Base-by-base conservation (phyloP, 2,797 vertebrate genomes). In the Arrhamphus sclerolepis region DNA sequence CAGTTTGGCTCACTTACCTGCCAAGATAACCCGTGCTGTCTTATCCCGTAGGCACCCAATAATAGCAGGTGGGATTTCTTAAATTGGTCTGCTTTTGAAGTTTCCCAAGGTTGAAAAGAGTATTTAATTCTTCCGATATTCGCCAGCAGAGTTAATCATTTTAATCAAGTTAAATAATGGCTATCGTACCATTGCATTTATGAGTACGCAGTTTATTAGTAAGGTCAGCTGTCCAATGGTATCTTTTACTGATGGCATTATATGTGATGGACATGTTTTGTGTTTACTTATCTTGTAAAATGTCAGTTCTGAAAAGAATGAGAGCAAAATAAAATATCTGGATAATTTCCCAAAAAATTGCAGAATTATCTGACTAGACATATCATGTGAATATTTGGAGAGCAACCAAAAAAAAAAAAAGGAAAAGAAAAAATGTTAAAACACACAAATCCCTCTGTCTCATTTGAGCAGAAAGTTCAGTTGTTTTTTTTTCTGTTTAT, bases 401-500 rank as follows among this genome's bases (percentile, higher is more conserved):
- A n/a, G n/a, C n/a, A n/a, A n/a, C n/a, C n/a, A n/a, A n/a, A n/a
- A n/a, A n/a, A n/a, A n/a, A n/a, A n/a, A n/a, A n/a, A n/a, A n/a
- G n/a, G n/a, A n/a, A n/a, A n/a, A n/a, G n/a, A 60, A 31, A 65
- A 51, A 65, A 28, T 48, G 28, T 63, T 63, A 57, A 70, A 64
- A 67, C 47, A 58, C 17, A 56, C 20, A 47, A 51, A 62, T 55
- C 21, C 21, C 54, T 48, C 43, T 41, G 39, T 68, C 26, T 68
- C 46, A 55, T 62, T 18, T 19, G 42, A 51, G 62, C 55, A 79
- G 64, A 47, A 75, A 70, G 60, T 63, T 64, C 34, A 42, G 21
- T n/a, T n/a, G n/a, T 57, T 8, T 71, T 58, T 34, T 54, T 63
- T 47, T 62, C 39, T 81, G 77, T 87, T 88, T 87, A 68, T 87